Percentiles rank a stretch among this genome's conserved stretches.
phyloP scores from a whole-genome alignment of 2,113 vertebrate genomes.

The Martes martes region DNA sequence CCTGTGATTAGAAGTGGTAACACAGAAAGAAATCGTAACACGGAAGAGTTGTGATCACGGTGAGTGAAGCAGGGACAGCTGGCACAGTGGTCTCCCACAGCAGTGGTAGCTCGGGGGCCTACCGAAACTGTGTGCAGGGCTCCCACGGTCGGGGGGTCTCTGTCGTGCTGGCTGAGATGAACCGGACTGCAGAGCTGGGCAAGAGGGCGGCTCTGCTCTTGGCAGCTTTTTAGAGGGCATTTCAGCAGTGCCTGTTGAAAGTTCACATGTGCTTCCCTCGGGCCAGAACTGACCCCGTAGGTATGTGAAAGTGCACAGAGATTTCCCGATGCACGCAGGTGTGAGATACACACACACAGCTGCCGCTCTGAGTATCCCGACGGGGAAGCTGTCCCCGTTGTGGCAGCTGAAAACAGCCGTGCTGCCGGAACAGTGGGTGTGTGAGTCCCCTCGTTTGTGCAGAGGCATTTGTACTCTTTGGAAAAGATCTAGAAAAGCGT shows the following conservation, averaged over 20 bases:
- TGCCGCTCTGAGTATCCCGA: not conserved
- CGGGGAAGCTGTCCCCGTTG: not conserved
- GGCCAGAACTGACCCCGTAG: not conserved
- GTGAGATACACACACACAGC: rapidly evolving
- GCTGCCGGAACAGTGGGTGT: not conserved
- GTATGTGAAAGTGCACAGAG: not conserved
- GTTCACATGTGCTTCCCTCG: not conserved
- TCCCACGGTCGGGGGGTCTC: not conserved
- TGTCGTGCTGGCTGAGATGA: not conserved
- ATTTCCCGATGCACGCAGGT: rapidly evolving
- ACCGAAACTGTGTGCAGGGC: not conserved
- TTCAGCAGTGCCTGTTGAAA: not conserved
- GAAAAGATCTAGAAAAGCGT: not conserved
- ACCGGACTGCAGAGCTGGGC: not conserved
- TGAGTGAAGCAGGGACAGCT: not conserved
- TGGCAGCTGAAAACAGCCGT: not conserved
- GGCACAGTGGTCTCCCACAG: not conserved
- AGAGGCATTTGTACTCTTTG: not conserved
- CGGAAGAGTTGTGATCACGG: not conserved
- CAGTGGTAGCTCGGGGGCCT: not conserved
- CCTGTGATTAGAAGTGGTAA: not conserved
- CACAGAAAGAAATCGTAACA: not conserved
- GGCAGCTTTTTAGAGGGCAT: not conserved
- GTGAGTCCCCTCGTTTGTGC: not conserved
- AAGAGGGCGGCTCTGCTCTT: not conserved